phyloP scores from a whole-genome alignment of 1,140 invertebrate species.

The Brachionus rotundiformis region DNA sequence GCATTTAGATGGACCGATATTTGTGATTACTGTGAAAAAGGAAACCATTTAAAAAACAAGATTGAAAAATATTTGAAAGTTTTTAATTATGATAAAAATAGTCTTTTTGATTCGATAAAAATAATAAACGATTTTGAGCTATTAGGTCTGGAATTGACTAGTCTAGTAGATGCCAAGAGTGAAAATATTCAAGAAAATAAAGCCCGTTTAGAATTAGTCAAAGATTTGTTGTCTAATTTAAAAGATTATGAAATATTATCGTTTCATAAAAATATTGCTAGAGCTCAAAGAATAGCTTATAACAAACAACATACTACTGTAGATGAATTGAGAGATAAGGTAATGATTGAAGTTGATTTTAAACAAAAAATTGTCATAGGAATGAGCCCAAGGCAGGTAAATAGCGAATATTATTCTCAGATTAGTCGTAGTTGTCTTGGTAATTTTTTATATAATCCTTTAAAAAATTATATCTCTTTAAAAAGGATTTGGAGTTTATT shows the following conservation, averaged over 20 bases:
- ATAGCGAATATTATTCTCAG: constrained; percentile 13
- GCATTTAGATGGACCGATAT: neutral
- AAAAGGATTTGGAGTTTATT: constrained; percentile 25
- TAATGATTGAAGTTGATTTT: constrained; percentile 28
- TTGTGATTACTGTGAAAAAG: constrained; percentile 32
- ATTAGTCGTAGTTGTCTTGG: constrained; percentile 18
- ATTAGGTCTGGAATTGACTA: neutral
- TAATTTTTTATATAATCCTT: neutral
- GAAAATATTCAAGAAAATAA: neutral
- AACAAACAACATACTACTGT: neutral
- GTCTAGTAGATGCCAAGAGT: neutral
- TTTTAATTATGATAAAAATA: neutral
- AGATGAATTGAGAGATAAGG: neutral
- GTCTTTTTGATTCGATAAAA: neutral
- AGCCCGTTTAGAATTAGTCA: neutral
- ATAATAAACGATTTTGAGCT: neutral
- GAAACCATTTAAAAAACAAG: neutral
- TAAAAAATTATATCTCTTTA: neutral
- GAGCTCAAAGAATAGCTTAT: neutral
- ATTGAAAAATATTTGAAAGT: neutral
- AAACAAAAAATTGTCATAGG: constrained; percentile 37
- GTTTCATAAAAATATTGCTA: constrained; percentile 41
- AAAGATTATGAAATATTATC: constrained; percentile 10
- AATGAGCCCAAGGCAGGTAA: constrained; percentile 20
- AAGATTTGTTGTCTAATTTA: neutral